Base-by-base conservation (phyloP, 2,113 vertebrate genomes). In the Polyodon spathula region DNA sequence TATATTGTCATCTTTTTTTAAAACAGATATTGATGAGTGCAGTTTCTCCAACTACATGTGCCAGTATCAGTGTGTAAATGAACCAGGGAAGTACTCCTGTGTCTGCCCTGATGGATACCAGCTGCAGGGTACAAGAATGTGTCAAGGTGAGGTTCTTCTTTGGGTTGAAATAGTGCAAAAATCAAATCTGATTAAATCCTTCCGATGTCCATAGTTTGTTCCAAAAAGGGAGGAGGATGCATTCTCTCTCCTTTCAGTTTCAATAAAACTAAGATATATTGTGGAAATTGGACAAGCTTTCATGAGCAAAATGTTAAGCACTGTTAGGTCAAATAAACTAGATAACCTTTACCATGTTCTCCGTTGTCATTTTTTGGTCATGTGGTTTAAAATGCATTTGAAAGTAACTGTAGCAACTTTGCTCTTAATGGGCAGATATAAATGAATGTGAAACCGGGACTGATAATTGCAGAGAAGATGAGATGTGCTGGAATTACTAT, bases 401-500 rank as follows among this genome's bases (percentile, higher is more conserved):
- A 27, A 27, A 27, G 27, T 27, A 27, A 27, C 27, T 27, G 27
- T 27, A 27, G 27, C 27, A n/a, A 37, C 52, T 64, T 40, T 61
- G 1, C 59, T 52, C 40, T 15, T n/a, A 51, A 4, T 55, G 37
- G 62, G 52, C 72, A 99, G 96, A 99, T 68, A 91, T 96, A 75
- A 94, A 99, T 15, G 96, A 99, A 75, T 99, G 96, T 63, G 94
- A 97, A 71, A 88, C 83, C 0, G 86, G 87, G 62, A 86, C 78
- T 10, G 88, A 91, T 61, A 87, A 92, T 56, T 99, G 96, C 79
- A 80, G 85, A 67, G 94, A 96, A 57, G 92, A 97, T n/a, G 91
- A 95, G 68, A 94, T 89, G 71, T 99, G 96, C 76, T 97, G 93
- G 92, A 98, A 99, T 78, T 98, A 97, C 70, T 92, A 90, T 0